A percentile compares a stretch with the other conserved stretches of the same genome.
Conservation (phyloP, 2,113 vertebrate genomes). For the Dipodomys spectabilis region DNA sequence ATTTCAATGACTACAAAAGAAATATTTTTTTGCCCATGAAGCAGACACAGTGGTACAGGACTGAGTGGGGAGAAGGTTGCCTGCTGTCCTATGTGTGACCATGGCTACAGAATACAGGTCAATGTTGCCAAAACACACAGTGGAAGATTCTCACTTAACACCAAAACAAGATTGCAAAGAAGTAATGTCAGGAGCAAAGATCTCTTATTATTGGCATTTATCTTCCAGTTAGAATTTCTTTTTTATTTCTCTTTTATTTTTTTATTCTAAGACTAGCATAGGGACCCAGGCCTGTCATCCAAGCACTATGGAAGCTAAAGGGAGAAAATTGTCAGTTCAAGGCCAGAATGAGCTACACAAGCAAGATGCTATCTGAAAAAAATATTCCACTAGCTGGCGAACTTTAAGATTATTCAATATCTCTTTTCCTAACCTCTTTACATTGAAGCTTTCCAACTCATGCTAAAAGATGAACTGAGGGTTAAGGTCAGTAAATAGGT, state of each 20-base stretch:
- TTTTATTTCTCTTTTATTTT: not conserved
- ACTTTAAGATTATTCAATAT: slow-evolving; percentile 1
- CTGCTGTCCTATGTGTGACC: not conserved
- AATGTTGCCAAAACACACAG: not conserved
- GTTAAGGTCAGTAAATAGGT: not conserved
- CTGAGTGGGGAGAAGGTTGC: not conserved
- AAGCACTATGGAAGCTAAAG: no score
- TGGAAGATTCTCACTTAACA: not conserved
- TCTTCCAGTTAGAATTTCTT: not conserved
- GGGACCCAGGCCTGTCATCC: not conserved
- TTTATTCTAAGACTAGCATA: not conserved
- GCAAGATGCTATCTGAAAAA: not conserved
- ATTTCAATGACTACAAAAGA: not conserved
- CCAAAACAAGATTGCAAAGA: not conserved
- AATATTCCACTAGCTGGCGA: not conserved
- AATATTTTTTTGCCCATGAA: not conserved
- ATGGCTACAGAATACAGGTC: not conserved
- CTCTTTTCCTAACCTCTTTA: not conserved
- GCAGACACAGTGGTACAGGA: not conserved
- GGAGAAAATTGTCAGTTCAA: not conserved
- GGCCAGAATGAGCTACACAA: not conserved
- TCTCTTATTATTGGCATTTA: slow-evolving; percentile 1
- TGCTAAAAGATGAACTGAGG: not conserved
- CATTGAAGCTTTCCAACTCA: not conserved
- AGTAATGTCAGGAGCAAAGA: not conserved